phyloP scores from a whole-genome alignment of 2,797 vertebrate genomes.

The Meriones psammophilus region DNA sequence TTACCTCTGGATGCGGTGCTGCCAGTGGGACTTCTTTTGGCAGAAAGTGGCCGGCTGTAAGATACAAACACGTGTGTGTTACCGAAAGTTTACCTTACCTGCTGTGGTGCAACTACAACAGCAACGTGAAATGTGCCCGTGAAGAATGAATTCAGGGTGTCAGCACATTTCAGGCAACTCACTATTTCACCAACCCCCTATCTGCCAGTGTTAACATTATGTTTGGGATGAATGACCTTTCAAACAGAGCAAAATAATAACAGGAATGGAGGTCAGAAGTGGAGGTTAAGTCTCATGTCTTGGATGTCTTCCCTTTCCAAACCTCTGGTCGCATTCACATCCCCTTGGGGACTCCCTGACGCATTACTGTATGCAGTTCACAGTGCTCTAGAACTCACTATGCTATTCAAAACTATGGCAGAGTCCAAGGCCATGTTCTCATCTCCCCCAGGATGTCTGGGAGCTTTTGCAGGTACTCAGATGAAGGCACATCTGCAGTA shows the following conservation, averaged over 20 bases:
- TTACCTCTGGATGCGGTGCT: conserved; percentile 96
- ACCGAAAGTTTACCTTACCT: neutral
- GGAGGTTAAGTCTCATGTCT: neutral
- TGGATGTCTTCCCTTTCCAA: neutral
- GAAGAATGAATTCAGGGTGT: neutral
- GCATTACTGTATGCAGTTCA: neutral
- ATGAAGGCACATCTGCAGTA: neutral
- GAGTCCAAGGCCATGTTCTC: neutral
- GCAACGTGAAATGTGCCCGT: neutral
- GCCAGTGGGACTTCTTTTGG: conserved; percentile 96
- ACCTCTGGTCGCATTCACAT: neutral
- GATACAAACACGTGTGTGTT: conserved; percentile 69
- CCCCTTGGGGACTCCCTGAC: neutral
- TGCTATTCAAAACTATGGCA: neutral
- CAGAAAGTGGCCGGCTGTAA: conserved; percentile 94
- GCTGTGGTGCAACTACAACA: neutral
- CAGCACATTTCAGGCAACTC: neutral
- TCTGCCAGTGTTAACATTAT: neutral
- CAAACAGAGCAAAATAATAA: neutral
- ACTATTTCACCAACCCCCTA: neutral
- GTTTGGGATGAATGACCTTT: neutral
- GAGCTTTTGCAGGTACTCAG: neutral
- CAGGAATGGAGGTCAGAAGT: neutral
- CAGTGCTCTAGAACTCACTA: neutral
- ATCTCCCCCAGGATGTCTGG: neutral